Conservation (phyloP, 2,113 vertebrate genomes). For the Pimephales promelas region DNA sequence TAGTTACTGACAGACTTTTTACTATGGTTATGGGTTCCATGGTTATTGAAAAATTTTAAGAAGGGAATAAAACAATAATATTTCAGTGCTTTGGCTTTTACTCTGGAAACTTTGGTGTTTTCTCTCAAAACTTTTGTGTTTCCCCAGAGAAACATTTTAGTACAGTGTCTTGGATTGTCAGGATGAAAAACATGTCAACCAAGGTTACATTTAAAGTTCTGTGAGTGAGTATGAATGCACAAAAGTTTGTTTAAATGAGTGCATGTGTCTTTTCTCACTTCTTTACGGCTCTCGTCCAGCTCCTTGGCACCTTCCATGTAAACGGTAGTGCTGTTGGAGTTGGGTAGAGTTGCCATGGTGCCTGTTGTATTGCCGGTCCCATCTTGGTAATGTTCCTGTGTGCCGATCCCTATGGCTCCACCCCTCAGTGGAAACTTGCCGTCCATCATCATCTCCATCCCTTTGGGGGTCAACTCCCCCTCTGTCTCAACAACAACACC, state of each 20-base stretch:
- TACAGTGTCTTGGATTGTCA: neutral
- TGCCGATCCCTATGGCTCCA: constrained; percentile 53
- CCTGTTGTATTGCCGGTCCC: constrained; percentile 16
- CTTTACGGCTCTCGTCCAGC: constrained; percentile 89
- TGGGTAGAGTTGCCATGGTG: constrained; percentile 58
- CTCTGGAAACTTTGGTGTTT: neutral
- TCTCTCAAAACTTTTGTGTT: neutral
- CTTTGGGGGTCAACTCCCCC: constrained; percentile 84
- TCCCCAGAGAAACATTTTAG: neutral
- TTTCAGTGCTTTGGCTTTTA: neutral
- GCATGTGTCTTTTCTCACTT: constrained; percentile 68
- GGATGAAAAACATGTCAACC: neutral
- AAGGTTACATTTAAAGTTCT: neutral
- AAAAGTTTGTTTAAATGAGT: constrained; percentile 1
- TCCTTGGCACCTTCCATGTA: constrained; percentile 84
- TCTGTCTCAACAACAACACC: constrained; percentile 94
- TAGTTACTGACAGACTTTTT: neutral
- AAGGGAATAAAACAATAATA: neutral
- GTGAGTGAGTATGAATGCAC: neutral
- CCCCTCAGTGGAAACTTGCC: constrained; percentile 75
- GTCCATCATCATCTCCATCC: constrained; percentile 81
- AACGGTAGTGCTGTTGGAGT: constrained; percentile 71
- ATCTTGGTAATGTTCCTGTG: constrained; percentile 62
- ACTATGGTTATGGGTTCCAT: neutral
- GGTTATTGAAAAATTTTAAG: neutral